Base-by-base conservation (phyloP, 2,888 invertebrate genomes). In the Perizoma flavofasciatum region DNA sequence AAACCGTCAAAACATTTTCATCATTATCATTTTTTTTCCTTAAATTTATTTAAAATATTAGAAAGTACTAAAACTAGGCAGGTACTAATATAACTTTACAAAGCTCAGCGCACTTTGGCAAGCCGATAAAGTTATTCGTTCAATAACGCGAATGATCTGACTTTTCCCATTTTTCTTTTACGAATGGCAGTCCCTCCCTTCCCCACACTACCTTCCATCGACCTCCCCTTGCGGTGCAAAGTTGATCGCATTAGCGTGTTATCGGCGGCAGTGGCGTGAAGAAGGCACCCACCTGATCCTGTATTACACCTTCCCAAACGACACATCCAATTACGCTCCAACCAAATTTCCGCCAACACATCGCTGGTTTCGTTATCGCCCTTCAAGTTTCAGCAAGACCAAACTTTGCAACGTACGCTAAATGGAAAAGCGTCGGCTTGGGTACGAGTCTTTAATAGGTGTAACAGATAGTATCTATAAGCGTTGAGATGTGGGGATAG, bases 181-280 rank as follows among this genome's bases (percentile, higher is more conserved):
- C 80, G 72, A 83, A 81, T 81, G 77, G 74, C 74, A 77, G 73
- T 76, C 71, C 68, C 75, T 68, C 75, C 77, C 68, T 71, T 66
- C 70, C 66, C 69, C 50, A 54, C 73, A 67, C 56, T 61, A 65
- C 39, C 67, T 66, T 59, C 73, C 70, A 69, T 69, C 68, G 65
- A 78, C 82, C 73, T 86, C 86, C 86, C 62, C 73, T 82, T 85
- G 87, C 85, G 90, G 92, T 91, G 92, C 89, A 91, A 92, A 91
- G 91, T 92, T 92, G 92, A 91, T 89, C 89, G 89, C 90, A 92
- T 92, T 91, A 92, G 86, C 91, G 90, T 92, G 91, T 91, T 91
- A 92, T 92, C 92, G 89, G 89, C 75, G 84, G 82, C 82, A 81
- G 85, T 80, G 84, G 86, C 79, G 90, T 86, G 89, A 91, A 91